Conservation (phyloP, 1,140 invertebrate genomes). For the Zophobas morio region DNA sequence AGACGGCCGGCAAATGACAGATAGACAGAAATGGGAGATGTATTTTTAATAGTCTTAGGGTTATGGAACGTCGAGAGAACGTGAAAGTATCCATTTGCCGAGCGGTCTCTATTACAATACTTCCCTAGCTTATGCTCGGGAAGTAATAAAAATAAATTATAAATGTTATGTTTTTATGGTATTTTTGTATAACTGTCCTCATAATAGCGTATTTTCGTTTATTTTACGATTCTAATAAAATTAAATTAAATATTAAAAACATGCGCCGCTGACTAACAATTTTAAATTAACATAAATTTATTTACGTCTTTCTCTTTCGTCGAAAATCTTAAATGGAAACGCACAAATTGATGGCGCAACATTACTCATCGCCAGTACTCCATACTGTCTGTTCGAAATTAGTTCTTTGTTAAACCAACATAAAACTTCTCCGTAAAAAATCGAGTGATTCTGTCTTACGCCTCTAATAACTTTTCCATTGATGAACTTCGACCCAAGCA, state of each 20-base stretch:
- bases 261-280: not conserved
- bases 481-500: not conserved
- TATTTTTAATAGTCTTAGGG: too few relatives aligned
- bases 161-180: too few relatives aligned
- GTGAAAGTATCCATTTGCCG: too few relatives aligned
- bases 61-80: too few relatives aligned
- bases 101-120: too few relatives aligned
- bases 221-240: not conserved
- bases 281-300: slow-evolving; percentile 15
- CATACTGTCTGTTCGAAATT: not conserved
- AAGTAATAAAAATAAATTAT: not conserved
- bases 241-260: not conserved
- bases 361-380: not conserved
- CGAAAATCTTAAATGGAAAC: not conserved
- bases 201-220: not conserved
- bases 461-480: slow-evolving; percentile 5
- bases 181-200: too few relatives aligned
- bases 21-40: too few relatives aligned
- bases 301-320: not conserved
- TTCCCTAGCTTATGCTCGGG: not conserved
- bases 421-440: slow-evolving; percentile 3
- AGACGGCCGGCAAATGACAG: too few relatives aligned
- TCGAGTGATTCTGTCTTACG: not conserved
- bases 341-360: not conserved
- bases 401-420: not conserved